A percentile compares a stretch with the other conserved stretches of the same genome.
Evolutionary conservation across 2,113 vertebrate genomes (phyloP).

Genomic region (Rhipidura dahli): DNA sequence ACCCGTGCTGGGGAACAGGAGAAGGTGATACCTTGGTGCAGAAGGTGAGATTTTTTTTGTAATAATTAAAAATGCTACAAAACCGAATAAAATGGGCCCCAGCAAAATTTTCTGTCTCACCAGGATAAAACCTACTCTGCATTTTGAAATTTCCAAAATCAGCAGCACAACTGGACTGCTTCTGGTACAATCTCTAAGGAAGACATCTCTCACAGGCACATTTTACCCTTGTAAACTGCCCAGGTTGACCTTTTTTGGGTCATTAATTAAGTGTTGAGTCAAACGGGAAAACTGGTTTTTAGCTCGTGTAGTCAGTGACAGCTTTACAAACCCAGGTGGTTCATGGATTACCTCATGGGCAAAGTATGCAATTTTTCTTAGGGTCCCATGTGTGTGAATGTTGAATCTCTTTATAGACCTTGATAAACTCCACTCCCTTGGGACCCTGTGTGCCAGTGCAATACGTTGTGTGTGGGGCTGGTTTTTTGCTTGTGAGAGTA

Average conservation of each 20-base stretch:
- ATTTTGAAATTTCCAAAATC: neutral
- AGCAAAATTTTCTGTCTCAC: neutral
- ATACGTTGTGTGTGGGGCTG: accelerated
- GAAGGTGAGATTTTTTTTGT: neutral
- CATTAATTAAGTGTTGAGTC: neutral
- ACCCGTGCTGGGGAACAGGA: neutral
- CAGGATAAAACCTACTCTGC: neutral
- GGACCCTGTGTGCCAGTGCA: neutral
- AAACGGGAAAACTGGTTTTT: neutral
- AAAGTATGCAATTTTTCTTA: neutral
- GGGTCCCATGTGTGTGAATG: neutral
- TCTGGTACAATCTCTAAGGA: neutral
- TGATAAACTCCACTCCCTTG: neutral
- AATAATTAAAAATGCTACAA: neutral
- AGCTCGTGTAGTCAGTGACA: neutral
- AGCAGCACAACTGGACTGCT: neutral
- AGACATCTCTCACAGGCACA: accelerated
- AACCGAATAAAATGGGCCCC: neutral
- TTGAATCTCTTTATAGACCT: neutral
- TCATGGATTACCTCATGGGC: neutral
- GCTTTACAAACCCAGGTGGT: neutral
- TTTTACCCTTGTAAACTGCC: neutral
- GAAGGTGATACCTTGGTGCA: neutral
- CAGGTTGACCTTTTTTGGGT: neutral
- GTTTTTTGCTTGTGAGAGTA: neutral